phyloP scores from a whole-genome alignment of 92 coral and sea anemone genomes.

The Porites rus region DNA sequence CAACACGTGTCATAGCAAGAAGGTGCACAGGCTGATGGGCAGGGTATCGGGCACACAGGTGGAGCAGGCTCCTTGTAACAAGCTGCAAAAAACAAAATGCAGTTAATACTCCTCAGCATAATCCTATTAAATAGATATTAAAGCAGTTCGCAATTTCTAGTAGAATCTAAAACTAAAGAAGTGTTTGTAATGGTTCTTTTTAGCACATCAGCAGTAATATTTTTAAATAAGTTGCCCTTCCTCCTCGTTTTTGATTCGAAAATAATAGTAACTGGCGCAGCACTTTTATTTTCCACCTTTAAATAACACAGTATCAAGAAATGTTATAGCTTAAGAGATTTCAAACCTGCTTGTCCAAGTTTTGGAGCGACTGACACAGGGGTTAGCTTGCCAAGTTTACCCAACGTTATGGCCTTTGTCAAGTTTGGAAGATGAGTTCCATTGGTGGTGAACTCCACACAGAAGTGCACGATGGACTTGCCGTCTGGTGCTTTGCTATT shows the following conservation, averaged over 20 bases:
- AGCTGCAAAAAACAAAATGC: conserved; percentile 33
- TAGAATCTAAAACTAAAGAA: too few species aligned
- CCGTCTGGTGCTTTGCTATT: conserved; percentile 70
- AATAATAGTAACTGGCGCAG: too few species aligned
- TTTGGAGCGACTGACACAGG: conserved; percentile 36
- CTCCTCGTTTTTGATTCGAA: too few species aligned
- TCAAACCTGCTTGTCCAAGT: conserved; percentile 48
- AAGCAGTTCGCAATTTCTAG: too few species aligned
- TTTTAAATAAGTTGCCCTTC: too few species aligned
- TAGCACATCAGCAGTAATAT: too few species aligned
- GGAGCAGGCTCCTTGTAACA: conserved; percentile 71
- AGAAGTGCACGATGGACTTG: conserved; percentile 48
- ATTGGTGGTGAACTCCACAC: conserved; percentile 59
- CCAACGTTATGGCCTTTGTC: conserved; percentile 47
- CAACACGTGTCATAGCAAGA: conserved; percentile 71
- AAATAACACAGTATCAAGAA: too few species aligned
- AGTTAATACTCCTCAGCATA: not conserved
- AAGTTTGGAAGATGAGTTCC: conserved; percentile 64
- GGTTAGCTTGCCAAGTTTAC: conserved; percentile 48
- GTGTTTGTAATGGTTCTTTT: too few species aligned
- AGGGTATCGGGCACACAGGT: conserved; percentile 66
- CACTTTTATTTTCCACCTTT: too few species aligned
- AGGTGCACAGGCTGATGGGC: conserved; percentile 82
- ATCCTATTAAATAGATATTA: not conserved
- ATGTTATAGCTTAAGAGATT: not conserved